These are phyloP conservation scores for Apeira syringaria DNA, from an alignment of 2,888 invertebrate species.

Conservation along the genomic window DNA sequence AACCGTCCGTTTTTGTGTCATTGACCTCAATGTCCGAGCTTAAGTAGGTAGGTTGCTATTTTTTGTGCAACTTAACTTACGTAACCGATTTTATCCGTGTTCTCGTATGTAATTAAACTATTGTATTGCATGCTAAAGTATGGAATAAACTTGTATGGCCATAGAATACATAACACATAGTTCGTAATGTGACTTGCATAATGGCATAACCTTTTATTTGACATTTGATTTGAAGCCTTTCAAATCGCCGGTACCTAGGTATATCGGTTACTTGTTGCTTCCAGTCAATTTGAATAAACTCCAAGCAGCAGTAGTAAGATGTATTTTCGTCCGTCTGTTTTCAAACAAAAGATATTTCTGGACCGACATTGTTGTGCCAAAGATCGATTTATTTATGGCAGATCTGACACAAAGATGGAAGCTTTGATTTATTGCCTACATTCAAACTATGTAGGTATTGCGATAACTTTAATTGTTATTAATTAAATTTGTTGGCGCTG, in stretches of 20 bases:
- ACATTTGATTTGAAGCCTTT: constrained; percentile 67
- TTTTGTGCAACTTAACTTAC: constrained; percentile 60
- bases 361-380: constrained; percentile 25
- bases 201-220: constrained; percentile 70
- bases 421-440: constrained; percentile 22
- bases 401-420: constrained; percentile 24
- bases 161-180: background rate
- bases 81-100: constrained; percentile 53
- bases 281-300: constrained; percentile 37
- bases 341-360: constrained; percentile 47
- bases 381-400: constrained; percentile 41
- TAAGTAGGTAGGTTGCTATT: constrained; percentile 58
- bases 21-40: constrained; percentile 63
- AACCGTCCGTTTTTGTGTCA: constrained; percentile 71
- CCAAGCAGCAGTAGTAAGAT: constrained; percentile 33
- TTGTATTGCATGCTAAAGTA: constrained; percentile 58
- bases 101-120: constrained; percentile 64
- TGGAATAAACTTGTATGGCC: constrained; percentile 43
- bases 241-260: constrained; percentile 41
- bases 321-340: constrained; percentile 49
- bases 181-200: constrained; percentile 47
- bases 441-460: constrained; percentile 16
- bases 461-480: constrained; percentile 10
- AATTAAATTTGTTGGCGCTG: constrained; percentile 1
- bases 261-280: constrained; percentile 59